Conservation (phyloP, 92 coral and sea anemone genomes). For the Galaxea fascicularis region DNA sequence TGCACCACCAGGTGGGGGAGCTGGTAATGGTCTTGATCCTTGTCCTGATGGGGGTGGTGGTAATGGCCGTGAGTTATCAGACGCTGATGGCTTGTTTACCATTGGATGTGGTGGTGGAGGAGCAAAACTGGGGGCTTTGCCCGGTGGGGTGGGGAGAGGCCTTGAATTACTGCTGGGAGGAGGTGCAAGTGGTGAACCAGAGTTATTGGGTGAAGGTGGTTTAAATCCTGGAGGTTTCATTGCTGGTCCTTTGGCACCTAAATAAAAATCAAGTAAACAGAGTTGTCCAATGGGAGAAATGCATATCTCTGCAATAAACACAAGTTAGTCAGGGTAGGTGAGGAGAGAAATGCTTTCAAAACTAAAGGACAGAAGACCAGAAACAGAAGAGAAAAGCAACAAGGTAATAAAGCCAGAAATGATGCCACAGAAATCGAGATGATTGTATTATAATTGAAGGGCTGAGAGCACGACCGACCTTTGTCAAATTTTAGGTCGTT, state of each 20-base stretch:
- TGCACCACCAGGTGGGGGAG: constrained; percentile 57
- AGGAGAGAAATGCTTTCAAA: too few species aligned
- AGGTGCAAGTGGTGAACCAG: constrained; percentile 42
- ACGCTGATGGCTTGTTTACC: constrained; percentile 57
- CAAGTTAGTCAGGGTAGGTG: too few species aligned
- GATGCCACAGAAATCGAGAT: too few species aligned
- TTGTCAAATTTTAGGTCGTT: too few species aligned
- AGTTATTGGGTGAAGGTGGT: constrained; percentile 71
- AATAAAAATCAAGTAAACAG: background rate
- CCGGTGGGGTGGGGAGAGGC: constrained; percentile 90
- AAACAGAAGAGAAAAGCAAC: too few species aligned
- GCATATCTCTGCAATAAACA: too few species aligned
- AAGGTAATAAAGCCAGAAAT: too few species aligned
- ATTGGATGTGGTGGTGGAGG: constrained; percentile 82
- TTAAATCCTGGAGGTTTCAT: constrained; percentile 90
- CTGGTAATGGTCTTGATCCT: constrained; percentile 71
- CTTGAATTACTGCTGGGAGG: constrained; percentile 66
- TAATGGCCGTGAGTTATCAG: constrained; percentile 81
- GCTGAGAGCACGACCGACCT: too few species aligned
- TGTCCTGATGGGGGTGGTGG: constrained; percentile 93
- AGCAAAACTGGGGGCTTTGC: constrained; percentile 58
- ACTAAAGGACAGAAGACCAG: too few species aligned
- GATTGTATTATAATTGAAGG: too few species aligned
- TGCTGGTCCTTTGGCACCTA: constrained; percentile 81
- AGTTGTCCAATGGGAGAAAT: background rate